phyloP scores from a whole-genome alignment of 2,888 invertebrate species.

The Brachypalpus laphriformis region DNA sequence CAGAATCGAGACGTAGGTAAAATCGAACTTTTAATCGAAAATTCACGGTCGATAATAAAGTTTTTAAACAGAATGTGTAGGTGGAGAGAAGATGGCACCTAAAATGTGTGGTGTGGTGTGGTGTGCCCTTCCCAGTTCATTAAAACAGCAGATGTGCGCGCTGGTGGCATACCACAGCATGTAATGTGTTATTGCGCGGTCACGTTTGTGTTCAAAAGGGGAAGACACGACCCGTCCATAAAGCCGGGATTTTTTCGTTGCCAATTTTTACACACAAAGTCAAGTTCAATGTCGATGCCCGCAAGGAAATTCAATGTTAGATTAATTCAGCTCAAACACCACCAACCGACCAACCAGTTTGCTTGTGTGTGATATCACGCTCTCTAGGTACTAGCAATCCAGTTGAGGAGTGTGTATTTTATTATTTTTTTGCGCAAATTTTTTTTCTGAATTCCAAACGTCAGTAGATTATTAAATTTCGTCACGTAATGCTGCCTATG shows the following conservation, averaged over 20 bases:
- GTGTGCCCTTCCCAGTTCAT: constrained; percentile 19
- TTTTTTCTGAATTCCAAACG: constrained; percentile 14
- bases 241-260: constrained; percentile 13
- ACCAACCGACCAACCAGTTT: background rate
- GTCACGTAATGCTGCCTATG: constrained; percentile 35
- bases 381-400: background rate
- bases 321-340: background rate
- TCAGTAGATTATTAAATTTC: constrained; percentile 13
- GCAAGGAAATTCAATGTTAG: constrained; percentile 10
- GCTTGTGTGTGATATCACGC: background rate
- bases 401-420: background rate
- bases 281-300: constrained; percentile 43
- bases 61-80: constrained; percentile 3
- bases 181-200: background rate
- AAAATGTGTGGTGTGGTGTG: background rate
- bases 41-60: constrained; percentile 34
- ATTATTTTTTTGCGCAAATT: constrained; percentile 10
- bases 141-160: background rate
- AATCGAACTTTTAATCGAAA: constrained; percentile 38
- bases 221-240: background rate
- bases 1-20: constrained; percentile 7
- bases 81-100: constrained; percentile 18
- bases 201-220: background rate
- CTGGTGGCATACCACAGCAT: background rate
- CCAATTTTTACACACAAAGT: constrained; percentile 26